Evolutionary conservation across 2,113 vertebrate species (phyloP).

Genomic region (Phodopus roborovskii): DNA sequence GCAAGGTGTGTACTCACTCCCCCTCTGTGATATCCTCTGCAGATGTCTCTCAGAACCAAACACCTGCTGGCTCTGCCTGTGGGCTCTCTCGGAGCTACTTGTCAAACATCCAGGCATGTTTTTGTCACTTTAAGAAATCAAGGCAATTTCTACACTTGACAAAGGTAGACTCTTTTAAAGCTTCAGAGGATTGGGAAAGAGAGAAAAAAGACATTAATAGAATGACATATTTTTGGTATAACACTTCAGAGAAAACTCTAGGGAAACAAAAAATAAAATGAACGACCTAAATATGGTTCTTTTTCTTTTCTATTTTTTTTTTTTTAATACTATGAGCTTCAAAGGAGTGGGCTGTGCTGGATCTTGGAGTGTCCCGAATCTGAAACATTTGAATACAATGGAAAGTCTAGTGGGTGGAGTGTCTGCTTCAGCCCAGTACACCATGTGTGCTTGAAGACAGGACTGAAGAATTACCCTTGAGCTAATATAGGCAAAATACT

Average conservation of each 20-base stretch:
- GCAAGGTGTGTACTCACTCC: background rate
- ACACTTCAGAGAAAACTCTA: slow-evolving; percentile 79
- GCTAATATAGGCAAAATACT: background rate
- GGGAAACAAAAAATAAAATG: slow-evolving; percentile 81
- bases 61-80: background rate
- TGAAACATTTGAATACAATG: slow-evolving; percentile 73
- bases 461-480: background rate
- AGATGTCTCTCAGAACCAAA: background rate
- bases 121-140: slow-evolving; percentile 77
- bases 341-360: slow-evolving; percentile 66
- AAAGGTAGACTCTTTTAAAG: slow-evolving; percentile 76
- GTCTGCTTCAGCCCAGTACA: background rate
- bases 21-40: background rate
- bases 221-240: slow-evolving; percentile 82
- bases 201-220: slow-evolving; percentile 81
- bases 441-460: background rate
- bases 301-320: background rate
- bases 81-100: background rate
- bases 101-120: slow-evolving; percentile 39
- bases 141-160: slow-evolving; percentile 74
- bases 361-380: slow-evolving; percentile 60
- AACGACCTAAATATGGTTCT: slow-evolving; percentile 78
- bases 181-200: slow-evolving; percentile 76
- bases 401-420: background rate
- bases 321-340: slow-evolving; percentile 57